Evolutionary conservation across 2,888 invertebrate species (phyloP).

Genomic region (Aelia acuminata): DNA sequence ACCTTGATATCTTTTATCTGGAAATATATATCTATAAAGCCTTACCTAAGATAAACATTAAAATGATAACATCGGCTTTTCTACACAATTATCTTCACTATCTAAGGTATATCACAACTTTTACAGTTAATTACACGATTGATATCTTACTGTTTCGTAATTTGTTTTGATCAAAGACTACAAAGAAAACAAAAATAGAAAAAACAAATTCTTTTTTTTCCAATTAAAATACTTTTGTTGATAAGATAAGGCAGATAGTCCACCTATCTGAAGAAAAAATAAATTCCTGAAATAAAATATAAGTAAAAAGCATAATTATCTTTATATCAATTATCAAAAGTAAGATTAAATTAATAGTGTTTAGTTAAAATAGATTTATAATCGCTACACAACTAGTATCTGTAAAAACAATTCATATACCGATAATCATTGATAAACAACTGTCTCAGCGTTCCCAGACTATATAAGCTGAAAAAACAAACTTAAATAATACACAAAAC

Average conservation of each 20-base stretch:
- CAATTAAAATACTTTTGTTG: background rate
- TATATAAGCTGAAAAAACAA: too few species aligned
- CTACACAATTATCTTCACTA: background rate
- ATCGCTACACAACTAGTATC: too few species aligned
- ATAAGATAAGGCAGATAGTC: background rate
- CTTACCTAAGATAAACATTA: background rate
- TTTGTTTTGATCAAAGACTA: background rate
- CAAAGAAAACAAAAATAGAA: background rate
- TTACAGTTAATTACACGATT: background rate
- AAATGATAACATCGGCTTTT: background rate
- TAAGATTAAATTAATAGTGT: too few species aligned
- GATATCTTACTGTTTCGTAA: background rate
- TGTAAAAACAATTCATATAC: too few species aligned
- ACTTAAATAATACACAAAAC: too few species aligned
- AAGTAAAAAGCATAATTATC: background rate
- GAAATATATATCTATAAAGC: background rate
- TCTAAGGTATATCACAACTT: background rate
- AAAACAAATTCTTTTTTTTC: background rate
- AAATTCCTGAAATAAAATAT: background rate
- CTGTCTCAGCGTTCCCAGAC: too few species aligned
- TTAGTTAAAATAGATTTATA: too few species aligned
- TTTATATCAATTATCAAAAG: too few species aligned
- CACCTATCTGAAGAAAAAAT: background rate
- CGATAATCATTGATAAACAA: too few species aligned
- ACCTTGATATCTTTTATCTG: background rate